Evolutionary conservation across 2,113 vertebrate species (phyloP).

Genomic region (Garra rufa): DNA sequence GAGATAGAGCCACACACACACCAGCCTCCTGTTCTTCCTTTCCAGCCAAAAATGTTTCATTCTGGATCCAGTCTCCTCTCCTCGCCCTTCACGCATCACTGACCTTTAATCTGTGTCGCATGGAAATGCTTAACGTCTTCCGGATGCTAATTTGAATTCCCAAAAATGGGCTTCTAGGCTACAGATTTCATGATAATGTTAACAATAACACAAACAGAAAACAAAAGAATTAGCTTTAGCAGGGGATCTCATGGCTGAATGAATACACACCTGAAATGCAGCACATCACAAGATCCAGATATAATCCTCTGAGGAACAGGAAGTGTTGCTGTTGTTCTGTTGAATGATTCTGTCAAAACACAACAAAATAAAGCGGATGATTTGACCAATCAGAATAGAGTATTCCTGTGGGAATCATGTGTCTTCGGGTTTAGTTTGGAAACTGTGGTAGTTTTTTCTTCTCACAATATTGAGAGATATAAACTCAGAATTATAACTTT

Average conservation of each 20-base stretch:
- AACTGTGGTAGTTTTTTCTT: neutral
- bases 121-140: conserved; percentile 55
- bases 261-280: neutral
- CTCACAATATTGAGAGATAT: no score
- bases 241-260: neutral
- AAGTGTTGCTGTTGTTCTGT: conserved; percentile 13
- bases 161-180: conserved; percentile 44
- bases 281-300: conserved; percentile 24
- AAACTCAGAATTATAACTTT: no score
- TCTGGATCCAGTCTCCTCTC: conserved; percentile 20
- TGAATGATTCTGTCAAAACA: conserved; percentile 3
- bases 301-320: neutral
- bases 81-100: conserved; percentile 53
- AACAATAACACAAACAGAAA: conserved; percentile 42
- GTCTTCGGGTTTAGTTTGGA: neutral
- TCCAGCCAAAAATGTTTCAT: neutral
- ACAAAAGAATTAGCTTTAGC: conserved; percentile 20
- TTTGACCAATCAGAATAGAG: neutral
- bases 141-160: conserved; percentile 43
- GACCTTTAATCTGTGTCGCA: conserved; percentile 53
- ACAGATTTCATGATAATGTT: conserved; percentile 29
- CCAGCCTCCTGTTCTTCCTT: neutral
- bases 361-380: neutral
- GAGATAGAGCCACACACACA: conserved; percentile 9
- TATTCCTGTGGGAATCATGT: neutral